phyloP scores from a whole-genome alignment of 2,113 vertebrate species.

The Alectura lathami region DNA sequence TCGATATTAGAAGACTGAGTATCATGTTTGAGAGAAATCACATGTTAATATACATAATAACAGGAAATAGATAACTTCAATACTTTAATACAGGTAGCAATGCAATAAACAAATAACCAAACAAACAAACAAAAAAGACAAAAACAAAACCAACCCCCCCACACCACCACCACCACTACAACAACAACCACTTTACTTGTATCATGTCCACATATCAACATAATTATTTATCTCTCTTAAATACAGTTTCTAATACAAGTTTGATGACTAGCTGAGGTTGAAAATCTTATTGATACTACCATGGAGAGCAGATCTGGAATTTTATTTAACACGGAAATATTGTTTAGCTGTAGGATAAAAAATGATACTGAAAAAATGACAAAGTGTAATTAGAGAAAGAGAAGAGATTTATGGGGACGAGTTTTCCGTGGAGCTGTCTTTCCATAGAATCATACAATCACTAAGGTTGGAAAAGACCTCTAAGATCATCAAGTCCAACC shows the following conservation, averaged over 20 bases:
- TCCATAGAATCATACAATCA: no score
- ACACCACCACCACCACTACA: no score
- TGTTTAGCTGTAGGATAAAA: background rate
- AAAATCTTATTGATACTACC: background rate
- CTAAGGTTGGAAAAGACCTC: no score
- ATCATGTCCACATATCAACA: background rate
- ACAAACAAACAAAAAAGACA: background rate
- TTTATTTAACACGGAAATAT: background rate
- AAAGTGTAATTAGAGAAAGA: background rate
- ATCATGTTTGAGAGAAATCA: background rate
- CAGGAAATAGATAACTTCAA: background rate
- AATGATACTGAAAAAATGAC: fast-evolving
- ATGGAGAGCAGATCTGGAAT: background rate
- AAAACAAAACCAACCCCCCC: no score
- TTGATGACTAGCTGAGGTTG: background rate
- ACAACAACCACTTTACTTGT: fast-evolving
- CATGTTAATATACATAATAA: background rate
- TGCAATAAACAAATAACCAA: background rate
- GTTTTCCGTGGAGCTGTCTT: background rate
- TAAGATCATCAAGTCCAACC: no score
- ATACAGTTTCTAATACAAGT: background rate
- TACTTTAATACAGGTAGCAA: background rate
- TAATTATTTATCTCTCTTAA: background rate
- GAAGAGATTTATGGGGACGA: background rate
- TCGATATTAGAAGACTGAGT: fast-evolving